phyloP scores from a whole-genome alignment of 2,797 vertebrate species.

The Eospalax fontanierii region DNA sequence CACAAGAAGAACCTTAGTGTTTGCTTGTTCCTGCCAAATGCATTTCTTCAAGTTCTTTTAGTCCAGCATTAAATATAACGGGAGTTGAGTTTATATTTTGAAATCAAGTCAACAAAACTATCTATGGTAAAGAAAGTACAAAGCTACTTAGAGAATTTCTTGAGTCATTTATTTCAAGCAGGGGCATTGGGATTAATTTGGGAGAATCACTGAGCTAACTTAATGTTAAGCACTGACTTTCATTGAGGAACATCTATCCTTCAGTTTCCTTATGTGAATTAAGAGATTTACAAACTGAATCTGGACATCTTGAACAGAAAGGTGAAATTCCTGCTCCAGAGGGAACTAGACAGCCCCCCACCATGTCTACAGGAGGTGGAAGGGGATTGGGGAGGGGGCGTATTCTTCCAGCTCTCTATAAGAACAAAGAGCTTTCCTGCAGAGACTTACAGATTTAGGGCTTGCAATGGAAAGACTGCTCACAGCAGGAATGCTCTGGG shows the following conservation, averaged over 20 bases:
- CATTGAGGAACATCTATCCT: background rate
- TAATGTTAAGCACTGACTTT: background rate
- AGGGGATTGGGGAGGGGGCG: too few relatives aligned
- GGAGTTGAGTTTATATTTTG: background rate
- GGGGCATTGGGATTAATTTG: background rate
- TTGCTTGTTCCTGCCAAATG: background rate
- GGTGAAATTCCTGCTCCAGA: background rate
- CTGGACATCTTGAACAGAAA: constrained; percentile 24
- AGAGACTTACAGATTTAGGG: background rate
- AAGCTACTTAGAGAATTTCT: background rate
- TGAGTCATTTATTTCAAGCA: constrained; percentile 25
- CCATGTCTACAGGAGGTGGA: background rate
- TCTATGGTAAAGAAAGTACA: background rate
- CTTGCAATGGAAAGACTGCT: background rate
- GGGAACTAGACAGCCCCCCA: background rate
- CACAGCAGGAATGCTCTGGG: background rate
- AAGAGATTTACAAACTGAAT: constrained; percentile 33
- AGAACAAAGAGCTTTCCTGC: constrained; percentile 5
- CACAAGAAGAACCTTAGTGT: background rate
- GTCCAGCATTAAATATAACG: background rate
- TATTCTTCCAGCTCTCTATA: background rate
- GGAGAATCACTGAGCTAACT: constrained; percentile 16
- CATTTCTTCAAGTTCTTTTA: constrained; percentile 15
- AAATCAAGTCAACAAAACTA: background rate
- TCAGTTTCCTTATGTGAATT: background rate